A percentile compares a stretch with the other conserved stretches of the same genome.
phyloP scores from a whole-genome alignment of 2,113 vertebrate species.

The Thamnaconus septentrionalis region DNA sequence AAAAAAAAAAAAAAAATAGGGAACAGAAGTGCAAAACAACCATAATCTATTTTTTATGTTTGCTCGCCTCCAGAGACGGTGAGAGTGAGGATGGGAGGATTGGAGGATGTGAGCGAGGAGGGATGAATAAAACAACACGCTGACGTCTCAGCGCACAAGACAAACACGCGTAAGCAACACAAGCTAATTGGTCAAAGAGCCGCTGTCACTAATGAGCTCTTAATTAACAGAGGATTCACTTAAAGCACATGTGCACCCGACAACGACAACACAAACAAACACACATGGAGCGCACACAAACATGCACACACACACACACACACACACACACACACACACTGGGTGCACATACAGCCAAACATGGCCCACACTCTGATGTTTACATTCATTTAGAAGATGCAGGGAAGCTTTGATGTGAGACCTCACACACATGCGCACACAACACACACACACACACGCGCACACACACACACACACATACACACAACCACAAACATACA shows the following conservation, averaged over 20 bases:
- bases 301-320: too few species aligned
- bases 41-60: slow-evolving; percentile 57
- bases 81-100: slow-evolving; percentile 30
- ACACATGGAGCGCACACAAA: not conserved
- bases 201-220: slow-evolving; percentile 65
- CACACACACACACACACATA: not conserved
- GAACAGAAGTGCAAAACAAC: slow-evolving; percentile 35
- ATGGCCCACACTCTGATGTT: slow-evolving; percentile 42
- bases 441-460: not conserved
- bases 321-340: too few species aligned
- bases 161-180: slow-evolving; percentile 50
- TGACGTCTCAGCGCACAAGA: slow-evolving; percentile 50
- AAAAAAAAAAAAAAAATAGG: too few species aligned
- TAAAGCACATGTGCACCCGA: slow-evolving; percentile 33
- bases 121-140: slow-evolving; percentile 52
- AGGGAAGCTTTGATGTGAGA: slow-evolving; percentile 43
- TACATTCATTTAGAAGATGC: slow-evolving; percentile 47
- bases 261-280: slow-evolving; percentile 10
- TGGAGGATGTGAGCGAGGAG: slow-evolving; percentile 19
- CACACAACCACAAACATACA: too few species aligned
- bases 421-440: slow-evolving; percentile 24
- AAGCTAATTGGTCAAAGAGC: slow-evolving; percentile 63
- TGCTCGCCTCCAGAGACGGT: slow-evolving; percentile 34
- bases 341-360: slow-evolving; percentile 10
- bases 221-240: slow-evolving; percentile 65